These are phyloP conservation scores for Notiomystis cincta DNA, from an alignment of 2,113 vertebrate species.

Conservation along the genomic window DNA sequence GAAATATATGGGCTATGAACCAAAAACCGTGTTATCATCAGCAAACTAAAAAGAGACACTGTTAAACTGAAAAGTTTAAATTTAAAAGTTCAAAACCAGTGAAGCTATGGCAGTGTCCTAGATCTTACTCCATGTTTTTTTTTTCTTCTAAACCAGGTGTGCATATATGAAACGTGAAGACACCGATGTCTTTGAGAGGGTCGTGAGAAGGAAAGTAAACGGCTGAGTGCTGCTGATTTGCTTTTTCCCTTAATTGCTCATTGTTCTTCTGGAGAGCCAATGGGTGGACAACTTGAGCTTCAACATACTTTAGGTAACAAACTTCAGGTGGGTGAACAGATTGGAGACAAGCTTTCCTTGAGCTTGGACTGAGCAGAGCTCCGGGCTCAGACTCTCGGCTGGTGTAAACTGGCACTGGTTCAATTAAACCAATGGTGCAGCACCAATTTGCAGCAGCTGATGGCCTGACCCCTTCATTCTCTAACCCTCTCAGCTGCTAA, in stretches of 20 bases:
- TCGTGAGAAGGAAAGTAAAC: background rate
- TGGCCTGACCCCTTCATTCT: slow-evolving; percentile 27
- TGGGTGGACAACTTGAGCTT: background rate
- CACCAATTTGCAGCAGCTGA: slow-evolving; percentile 51
- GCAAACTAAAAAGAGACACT: background rate
- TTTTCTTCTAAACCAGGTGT: background rate
- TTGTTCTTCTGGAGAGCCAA: background rate
- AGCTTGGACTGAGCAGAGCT: background rate
- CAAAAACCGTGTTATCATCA: background rate
- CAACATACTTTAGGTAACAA: background rate
- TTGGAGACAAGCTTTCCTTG: slow-evolving; percentile 2
- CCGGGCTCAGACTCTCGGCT: background rate
- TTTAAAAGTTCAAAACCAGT: no score
- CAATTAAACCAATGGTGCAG: slow-evolving; percentile 35
- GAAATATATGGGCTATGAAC: background rate
- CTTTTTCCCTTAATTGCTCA: background rate
- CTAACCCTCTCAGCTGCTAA: slow-evolving; percentile 33
- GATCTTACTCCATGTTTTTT: background rate
- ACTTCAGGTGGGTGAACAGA: background rate
- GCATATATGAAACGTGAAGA: background rate
- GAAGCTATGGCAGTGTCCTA: background rate
- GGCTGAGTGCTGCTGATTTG: background rate
- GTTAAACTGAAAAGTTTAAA: no score
- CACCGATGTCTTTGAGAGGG: accelerated
- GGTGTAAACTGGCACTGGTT: slow-evolving; percentile 9